phyloP scores from a whole-genome alignment of 2,797 vertebrate species.

The Oceanodroma leucorhoa region DNA sequence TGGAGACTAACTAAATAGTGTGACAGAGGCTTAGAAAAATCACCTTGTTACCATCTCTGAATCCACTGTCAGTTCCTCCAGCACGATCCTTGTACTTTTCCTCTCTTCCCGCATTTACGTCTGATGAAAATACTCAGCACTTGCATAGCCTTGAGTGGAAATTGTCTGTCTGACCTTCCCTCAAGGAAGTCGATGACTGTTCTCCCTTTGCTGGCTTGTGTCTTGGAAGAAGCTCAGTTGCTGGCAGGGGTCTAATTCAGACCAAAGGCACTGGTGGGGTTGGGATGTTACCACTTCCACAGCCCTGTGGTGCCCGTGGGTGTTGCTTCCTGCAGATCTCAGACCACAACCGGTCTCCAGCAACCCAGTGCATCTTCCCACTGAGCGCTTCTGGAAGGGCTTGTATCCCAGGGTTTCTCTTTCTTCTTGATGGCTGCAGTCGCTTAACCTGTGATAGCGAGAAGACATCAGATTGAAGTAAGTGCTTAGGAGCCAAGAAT shows the following conservation, averaged over 20 bases:
- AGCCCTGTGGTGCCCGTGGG: neutral
- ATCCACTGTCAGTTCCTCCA: neutral
- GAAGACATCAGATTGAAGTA: neutral
- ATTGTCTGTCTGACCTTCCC: neutral
- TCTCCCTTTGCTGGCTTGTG: neutral
- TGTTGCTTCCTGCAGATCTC: neutral
- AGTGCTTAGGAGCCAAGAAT: neutral
- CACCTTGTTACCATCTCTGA: neutral
- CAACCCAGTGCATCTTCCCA: neutral
- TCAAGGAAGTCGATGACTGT: neutral
- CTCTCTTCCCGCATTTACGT: neutral
- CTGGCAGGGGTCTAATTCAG: neutral
- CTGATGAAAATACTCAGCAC: neutral
- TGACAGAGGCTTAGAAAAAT: neutral
- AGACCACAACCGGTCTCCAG: neutral
- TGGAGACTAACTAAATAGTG: neutral
- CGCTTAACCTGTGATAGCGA: neutral
- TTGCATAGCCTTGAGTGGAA: neutral
- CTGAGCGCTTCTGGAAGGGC: neutral
- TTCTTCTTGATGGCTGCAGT: neutral
- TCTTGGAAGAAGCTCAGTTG: neutral
- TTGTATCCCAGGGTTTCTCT: neutral
- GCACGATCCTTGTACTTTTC: neutral
- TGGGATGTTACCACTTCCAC: neutral
- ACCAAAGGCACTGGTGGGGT: neutral